Base-by-base conservation (phyloP, 1,140 invertebrate species). In the Agraylea sexmaculata region DNA sequence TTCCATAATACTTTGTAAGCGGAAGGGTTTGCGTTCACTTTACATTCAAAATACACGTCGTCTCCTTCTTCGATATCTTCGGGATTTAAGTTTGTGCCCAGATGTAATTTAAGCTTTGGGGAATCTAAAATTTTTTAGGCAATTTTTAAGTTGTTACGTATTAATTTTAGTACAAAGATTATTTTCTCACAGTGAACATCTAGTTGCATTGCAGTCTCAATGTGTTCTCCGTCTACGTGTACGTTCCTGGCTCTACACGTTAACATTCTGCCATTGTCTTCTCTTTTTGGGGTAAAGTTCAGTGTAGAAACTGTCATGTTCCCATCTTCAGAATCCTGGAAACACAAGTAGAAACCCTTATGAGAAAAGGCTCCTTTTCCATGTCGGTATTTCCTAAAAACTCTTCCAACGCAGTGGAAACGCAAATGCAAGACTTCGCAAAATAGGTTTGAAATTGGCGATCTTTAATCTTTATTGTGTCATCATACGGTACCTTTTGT, bases 1-100 rank as follows among this genome's bases (percentile, higher is more conserved):
- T 84, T 84, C 87, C 87, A 91, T 27, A 85, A 70, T 47, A 90
- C 80, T 77, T 88, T 88, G 58, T 87, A 87, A 51, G 83, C 80
- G 30, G 69, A 67, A 5, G 87, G 87, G 69, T 91, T 90, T 40
- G 86, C 80, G 54, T 78, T 74, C 42, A 90, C 80, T 56, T 81
- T 79, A 62, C 87, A 91, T 60, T 85, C 84, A 56, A 90, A 88
- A 58, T 90, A 90, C 37, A 89, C 86, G 64, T 90, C 85, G 55
- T 88, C 83, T 28, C 82, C 84, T 65, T 90, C 86, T 58, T 86
- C 83, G 48, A 91, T 89, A 60, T 87, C 82, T 49, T 83, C 75
- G 1, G 84, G 83, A 68, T 87, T 87, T 61, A 89, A 71, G 57
- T 80, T 85, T n/a, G 77, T 75, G 18, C 86, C 85, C 18, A 88